phyloP scores from a whole-genome alignment of 2,113 vertebrate species.

The Sarotherodon lohbergeri region DNA sequence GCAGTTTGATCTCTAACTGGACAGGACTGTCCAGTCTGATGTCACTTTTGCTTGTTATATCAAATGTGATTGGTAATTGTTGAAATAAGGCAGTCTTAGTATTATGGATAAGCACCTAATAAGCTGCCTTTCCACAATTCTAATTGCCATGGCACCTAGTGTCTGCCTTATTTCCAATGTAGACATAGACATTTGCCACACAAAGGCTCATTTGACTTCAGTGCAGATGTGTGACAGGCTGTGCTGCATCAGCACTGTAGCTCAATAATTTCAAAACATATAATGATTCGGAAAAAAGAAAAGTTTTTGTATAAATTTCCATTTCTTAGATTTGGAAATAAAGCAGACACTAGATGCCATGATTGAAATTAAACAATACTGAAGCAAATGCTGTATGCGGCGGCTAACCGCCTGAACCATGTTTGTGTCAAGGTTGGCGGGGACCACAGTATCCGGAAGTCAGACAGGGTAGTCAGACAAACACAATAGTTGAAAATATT shows the following conservation, averaged over 20 bases:
- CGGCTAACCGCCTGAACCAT: rapidly evolving
- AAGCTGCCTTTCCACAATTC: background rate
- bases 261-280: rapidly evolving
- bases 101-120: background rate
- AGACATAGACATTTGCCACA: background rate
- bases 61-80: background rate
- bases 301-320: background rate
- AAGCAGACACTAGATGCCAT: background rate
- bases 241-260: rapidly evolving
- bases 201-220: background rate
- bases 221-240: background rate
- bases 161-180: background rate
- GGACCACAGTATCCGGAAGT: background rate
- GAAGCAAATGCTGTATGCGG: background rate
- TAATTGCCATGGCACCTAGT: background rate
- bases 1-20: background rate
- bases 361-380: rapidly evolving
- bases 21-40: background rate
- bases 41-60: background rate
- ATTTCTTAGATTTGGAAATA: background rate
- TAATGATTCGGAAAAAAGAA: rapidly evolving
- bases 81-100: background rate
- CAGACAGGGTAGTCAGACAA: background rate
- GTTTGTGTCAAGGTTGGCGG: background rate
- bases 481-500: background rate